These are phyloP conservation scores for Xestia xanthographa DNA, from an alignment of 2,888 invertebrate genomes.

Conservation along the genomic window DNA sequence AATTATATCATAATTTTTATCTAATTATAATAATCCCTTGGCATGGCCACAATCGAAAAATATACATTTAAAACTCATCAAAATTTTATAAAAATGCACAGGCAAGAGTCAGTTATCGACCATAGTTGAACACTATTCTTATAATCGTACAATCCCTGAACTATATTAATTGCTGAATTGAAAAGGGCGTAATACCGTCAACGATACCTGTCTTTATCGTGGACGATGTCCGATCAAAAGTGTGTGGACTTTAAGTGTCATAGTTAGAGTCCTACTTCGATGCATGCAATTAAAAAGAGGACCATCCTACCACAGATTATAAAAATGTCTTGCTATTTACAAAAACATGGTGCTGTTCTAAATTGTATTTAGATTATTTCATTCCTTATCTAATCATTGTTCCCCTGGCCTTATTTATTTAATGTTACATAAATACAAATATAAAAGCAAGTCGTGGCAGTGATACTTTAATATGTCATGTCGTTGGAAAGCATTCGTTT, in stretches of 20 bases:
- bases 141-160: neutral
- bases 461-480: slow-evolving; percentile 63
- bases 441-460: slow-evolving; percentile 78
- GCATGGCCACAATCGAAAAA: slow-evolving; percentile 34
- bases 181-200: neutral
- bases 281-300: slow-evolving; percentile 5
- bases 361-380: slow-evolving; percentile 56
- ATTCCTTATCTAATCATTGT: slow-evolving; percentile 71
- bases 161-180: neutral
- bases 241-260: neutral
- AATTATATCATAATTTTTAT: slow-evolving; percentile 31
- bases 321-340: slow-evolving; percentile 40
- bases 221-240: neutral
- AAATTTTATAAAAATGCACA: slow-evolving; percentile 61
- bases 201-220: neutral
- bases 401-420: slow-evolving; percentile 76
- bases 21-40: slow-evolving; percentile 29
- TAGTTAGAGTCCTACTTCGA: neutral
- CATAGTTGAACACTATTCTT: slow-evolving; percentile 20
- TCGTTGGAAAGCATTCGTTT: slow-evolving; percentile 34
- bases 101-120: slow-evolving; percentile 64
- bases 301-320: slow-evolving; percentile 34
- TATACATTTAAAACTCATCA: slow-evolving; percentile 13
- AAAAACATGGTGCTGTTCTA: slow-evolving; percentile 35
- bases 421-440: slow-evolving; percentile 58